phyloP scores from a whole-genome alignment of 1,140 invertebrate genomes.

The Babylonia areolata region DNA sequence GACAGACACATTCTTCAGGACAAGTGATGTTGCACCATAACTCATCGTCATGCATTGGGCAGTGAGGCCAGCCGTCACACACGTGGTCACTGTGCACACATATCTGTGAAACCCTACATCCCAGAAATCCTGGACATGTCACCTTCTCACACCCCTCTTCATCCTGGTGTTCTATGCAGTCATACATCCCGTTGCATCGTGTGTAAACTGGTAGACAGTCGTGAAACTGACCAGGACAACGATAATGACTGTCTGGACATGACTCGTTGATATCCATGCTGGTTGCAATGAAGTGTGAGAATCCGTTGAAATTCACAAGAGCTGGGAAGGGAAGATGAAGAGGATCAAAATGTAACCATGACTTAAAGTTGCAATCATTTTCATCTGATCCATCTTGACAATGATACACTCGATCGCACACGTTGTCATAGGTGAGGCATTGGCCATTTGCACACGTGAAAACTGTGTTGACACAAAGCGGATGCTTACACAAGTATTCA shows the following conservation, averaged over 20 bases:
- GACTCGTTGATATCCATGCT: background rate
- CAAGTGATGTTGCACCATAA: constrained; percentile 25
- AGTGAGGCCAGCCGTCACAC: constrained; percentile 28
- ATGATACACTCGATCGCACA: background rate
- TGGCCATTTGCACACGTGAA: constrained; percentile 20
- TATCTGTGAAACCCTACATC: constrained; percentile 9
- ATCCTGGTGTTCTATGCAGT: constrained; percentile 19
- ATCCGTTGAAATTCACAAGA: background rate
- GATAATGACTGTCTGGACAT: constrained; percentile 20
- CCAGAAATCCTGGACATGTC: constrained; percentile 37
- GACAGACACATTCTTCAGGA: constrained; percentile 48
- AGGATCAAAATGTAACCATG: background rate
- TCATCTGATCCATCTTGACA: constrained; percentile 22
- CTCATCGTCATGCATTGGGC: constrained; percentile 41
- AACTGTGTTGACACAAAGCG: no score
- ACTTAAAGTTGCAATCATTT: no score
- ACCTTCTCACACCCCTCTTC: constrained; percentile 14
- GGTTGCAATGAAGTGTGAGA: background rate
- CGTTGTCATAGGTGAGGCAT: background rate
- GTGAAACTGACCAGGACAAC: background rate
- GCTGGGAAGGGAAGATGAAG: background rate
- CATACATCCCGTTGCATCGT: constrained; percentile 34
- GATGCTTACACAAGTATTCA: constrained; percentile 6
- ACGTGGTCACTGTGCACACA: constrained; percentile 33
- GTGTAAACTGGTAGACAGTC: constrained; percentile 22